Conservation (phyloP, 2,888 invertebrate species). For the Sesamia inferens region DNA sequence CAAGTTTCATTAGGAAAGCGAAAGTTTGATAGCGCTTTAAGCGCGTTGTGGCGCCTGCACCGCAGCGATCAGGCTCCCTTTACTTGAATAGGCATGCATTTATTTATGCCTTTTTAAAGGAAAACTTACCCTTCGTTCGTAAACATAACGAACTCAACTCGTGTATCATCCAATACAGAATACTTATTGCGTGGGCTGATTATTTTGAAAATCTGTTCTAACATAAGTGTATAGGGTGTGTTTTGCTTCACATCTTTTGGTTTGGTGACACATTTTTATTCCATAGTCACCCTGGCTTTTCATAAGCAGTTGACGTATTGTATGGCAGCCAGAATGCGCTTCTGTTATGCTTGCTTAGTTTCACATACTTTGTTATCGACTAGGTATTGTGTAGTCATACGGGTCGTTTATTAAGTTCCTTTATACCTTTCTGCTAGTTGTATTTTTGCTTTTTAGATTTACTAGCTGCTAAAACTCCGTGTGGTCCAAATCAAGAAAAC, state of each 20-base stretch:
- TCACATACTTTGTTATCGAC: conserved; percentile 46
- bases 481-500: conserved; percentile 1
- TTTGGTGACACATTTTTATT: conserved; percentile 60
- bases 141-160: conserved; percentile 42
- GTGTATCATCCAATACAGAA: conserved; percentile 46
- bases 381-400: conserved; percentile 37
- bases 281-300: conserved; percentile 59
- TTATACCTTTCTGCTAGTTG: conserved; percentile 1
- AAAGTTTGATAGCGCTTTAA: conserved; percentile 78
- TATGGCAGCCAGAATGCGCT: conserved; percentile 48
- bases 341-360: conserved; percentile 55
- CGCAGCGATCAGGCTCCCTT: conserved; percentile 63
- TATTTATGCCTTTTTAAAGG: conserved; percentile 69
- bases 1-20: conserved; percentile 81
- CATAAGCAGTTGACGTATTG: conserved; percentile 59
- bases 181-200: conserved; percentile 12
- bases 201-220: conserved; percentile 30
- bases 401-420: conserved; percentile 34
- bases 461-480: background rate
- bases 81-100: conserved; percentile 66
- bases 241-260: conserved; percentile 2
- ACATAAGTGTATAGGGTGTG: conserved; percentile 11
- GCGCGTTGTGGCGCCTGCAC: conserved; percentile 65
- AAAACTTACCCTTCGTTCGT: conserved; percentile 61
- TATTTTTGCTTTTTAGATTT: background rate